These are phyloP conservation scores for Protonibea diacanthus DNA, from an alignment of 2,797 vertebrate species.

Conservation along the genomic window DNA sequence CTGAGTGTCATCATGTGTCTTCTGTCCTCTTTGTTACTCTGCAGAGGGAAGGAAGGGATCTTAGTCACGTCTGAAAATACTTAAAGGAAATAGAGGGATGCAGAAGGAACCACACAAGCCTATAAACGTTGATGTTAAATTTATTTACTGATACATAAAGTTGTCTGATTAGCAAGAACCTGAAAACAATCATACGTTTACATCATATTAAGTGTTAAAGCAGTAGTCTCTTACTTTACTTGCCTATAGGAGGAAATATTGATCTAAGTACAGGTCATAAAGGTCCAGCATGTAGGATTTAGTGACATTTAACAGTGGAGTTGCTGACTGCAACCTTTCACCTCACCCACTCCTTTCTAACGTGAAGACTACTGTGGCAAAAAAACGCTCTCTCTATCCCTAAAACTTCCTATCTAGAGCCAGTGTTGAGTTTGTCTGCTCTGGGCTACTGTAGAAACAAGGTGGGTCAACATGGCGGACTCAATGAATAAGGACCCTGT, in stretches of 20 bases:
- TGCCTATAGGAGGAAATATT: background rate
- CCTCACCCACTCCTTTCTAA: too few species aligned
- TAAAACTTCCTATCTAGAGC: too few species aligned
- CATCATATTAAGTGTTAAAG: background rate
- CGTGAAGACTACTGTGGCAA: too few species aligned
- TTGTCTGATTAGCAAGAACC: background rate
- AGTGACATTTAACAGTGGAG: too few species aligned
- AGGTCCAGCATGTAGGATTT: too few species aligned
- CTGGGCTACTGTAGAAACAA: too few species aligned
- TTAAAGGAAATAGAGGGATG: background rate
- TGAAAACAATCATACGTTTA: background rate
- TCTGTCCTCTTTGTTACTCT: background rate
- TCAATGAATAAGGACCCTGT: too few species aligned
- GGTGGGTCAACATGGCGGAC: too few species aligned
- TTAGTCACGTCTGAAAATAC: too few species aligned
- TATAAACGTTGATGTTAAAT: background rate
- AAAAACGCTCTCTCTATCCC: too few species aligned
- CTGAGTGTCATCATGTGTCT: constrained; percentile 3
- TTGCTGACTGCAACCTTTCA: too few species aligned
- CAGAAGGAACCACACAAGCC: background rate
- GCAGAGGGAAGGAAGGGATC: background rate
- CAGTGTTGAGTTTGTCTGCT: too few species aligned
- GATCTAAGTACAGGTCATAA: background rate
- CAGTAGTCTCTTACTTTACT: background rate
- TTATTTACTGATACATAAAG: background rate